Base-by-base conservation (phyloP, 35 echinoderm and acorn worm genomes). In the Lytechinus pictus region DNA sequence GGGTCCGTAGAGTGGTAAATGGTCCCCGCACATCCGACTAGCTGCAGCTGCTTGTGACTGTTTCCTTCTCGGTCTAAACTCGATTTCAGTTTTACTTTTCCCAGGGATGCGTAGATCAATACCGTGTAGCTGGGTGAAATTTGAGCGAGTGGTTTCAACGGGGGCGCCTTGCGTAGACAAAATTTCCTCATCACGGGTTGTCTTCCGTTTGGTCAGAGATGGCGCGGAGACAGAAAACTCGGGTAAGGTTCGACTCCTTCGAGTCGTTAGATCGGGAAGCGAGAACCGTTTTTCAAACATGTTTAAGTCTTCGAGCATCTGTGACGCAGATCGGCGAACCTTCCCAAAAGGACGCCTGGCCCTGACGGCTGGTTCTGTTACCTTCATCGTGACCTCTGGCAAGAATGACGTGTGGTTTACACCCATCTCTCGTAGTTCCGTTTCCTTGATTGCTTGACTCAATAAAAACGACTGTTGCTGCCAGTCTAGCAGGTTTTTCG, bases 311-410 rank as follows among this genome's bases (percentile, higher is more conserved):
- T 94, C 60, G 53, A 96, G 94, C 92, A 97, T 96, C 28, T 93
- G 87, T 4, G 88, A 95, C 53, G 97, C 87, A 29, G 95, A 96
- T 21, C 97, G 92, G 6, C 61, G 93, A 4, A 92, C 95, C 21
- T 87, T 57, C 1, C 91, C 95, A 29, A 97, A 95, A 5, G 96
- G 97, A 44, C 97, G 96, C 54, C 98, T 92, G 27, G 96, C 94
- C 3, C 95, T 28, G 5, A 99, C 98, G 44, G 96, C 98, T 61
- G 96, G 87, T 86, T 95, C 97, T 7, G 98, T 96, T 9, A 95
- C 60, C 91, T 99, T 99, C 98, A 99, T 99, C 5, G 94, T 93
- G 19, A 99, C 61, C 72, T 97, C 98, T 19, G 98, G 98, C 29
- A 99, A 96, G 92, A 97, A 97, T 9, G 98, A 97, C 7, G 96